These are phyloP conservation scores for Diloba caeruleocephala DNA, from an alignment of 2,888 invertebrate species.

Conservation along the genomic window DNA sequence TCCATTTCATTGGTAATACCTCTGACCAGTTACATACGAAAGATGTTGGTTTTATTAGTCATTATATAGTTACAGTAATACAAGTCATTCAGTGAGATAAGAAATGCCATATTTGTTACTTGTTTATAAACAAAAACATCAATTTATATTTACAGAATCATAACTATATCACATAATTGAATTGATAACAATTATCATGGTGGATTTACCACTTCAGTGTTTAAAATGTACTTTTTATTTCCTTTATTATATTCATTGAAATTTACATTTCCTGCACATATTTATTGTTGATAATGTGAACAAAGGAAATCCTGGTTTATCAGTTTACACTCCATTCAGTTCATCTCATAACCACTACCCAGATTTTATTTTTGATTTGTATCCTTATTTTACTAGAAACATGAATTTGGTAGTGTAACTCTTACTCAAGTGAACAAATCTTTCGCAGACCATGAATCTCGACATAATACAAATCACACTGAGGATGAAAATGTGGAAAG, in stretches of 20 bases:
- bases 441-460: slow-evolving; percentile 74
- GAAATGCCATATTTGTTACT: neutral
- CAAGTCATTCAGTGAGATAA: neutral
- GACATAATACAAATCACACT: slow-evolving; percentile 62
- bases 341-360: slow-evolving; percentile 29
- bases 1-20: slow-evolving; percentile 42
- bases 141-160: neutral
- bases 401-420: slow-evolving; percentile 27
- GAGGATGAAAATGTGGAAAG: slow-evolving; percentile 50
- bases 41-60: slow-evolving; percentile 2
- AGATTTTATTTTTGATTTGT: slow-evolving; percentile 10
- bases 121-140: too few species aligned
- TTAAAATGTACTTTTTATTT: slow-evolving; percentile 49
- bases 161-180: neutral
- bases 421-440: slow-evolving; percentile 21
- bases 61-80: neutral
- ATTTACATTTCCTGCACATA: slow-evolving; percentile 34
- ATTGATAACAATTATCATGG: slow-evolving; percentile 23
- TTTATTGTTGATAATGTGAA: slow-evolving; percentile 42
- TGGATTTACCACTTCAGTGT: slow-evolving; percentile 47
- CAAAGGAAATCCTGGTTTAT: slow-evolving; percentile 36
- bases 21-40: neutral
- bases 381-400: neutral
- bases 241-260: slow-evolving; percentile 36
- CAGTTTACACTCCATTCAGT: slow-evolving; percentile 27